phyloP scores from a whole-genome alignment of 2,113 vertebrate species.

The Myrmecobius fasciatus region DNA sequence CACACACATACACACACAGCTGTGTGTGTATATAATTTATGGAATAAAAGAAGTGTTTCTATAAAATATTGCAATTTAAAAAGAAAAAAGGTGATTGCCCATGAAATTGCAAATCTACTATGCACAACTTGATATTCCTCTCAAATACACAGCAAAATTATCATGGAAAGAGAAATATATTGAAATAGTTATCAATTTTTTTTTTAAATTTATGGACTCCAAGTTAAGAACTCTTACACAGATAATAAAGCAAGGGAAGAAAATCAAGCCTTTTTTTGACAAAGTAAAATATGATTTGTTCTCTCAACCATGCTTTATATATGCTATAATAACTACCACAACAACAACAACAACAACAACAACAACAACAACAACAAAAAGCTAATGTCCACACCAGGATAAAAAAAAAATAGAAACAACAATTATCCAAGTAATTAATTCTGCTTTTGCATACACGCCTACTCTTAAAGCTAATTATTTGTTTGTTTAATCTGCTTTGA shows the following conservation, averaged over 20 bases:
- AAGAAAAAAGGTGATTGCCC: too few relatives aligned
- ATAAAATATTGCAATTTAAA: too few relatives aligned
- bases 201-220: neutral
- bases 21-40: too few relatives aligned
- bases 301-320: neutral
- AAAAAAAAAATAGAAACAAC: constrained; percentile 21
- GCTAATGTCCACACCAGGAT: constrained; percentile 14
- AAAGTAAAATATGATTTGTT: neutral
- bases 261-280: constrained; percentile 4
- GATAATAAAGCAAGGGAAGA: neutral
- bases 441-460: constrained; percentile 66
- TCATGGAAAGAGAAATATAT: neutral
- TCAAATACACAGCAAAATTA: too few relatives aligned
- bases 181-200: neutral
- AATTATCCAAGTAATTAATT: constrained; percentile 72
- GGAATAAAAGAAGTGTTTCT: too few relatives aligned
- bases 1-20: too few relatives aligned
- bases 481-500: constrained; percentile 78
- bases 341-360: neutral
- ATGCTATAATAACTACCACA: neutral
- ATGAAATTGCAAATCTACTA: too few relatives aligned
- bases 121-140: too few relatives aligned
- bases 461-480: constrained; percentile 72
- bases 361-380: constrained; percentile 28
- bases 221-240: neutral